Base-by-base conservation (phyloP, 1,140 invertebrate genomes). In the Leptinotarsa texana region DNA sequence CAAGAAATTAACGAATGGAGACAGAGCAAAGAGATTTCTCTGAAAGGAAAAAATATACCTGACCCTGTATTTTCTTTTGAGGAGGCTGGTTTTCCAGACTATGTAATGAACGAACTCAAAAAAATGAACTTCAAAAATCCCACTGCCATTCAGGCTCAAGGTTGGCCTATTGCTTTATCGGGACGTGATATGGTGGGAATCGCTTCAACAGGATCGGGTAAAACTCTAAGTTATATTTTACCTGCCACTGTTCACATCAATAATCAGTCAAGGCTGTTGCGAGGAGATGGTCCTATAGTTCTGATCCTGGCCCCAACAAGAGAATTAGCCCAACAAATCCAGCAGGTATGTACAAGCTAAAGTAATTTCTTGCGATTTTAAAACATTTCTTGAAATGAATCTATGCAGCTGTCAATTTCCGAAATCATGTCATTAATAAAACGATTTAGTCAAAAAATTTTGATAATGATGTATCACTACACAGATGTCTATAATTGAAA, bases 301-400 rank as follows among this genome's bases (percentile, higher is more conserved):
- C 85, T 99, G 47, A 94, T 99, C 4, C 85, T 99, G 62, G 96
- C 97, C 11, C 97, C 97, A 5, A 99, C 97, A 3, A 89, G 97
- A 83, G 97, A 99, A 86, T 87, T 99, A 69, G 97, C 97, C 3
- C 96, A 98, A 85, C 97, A 99, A 87, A 98, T 99, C 78, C 94
- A 98, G 85, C 94, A 97, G 88, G 96, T 98, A 42, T 42, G 33
- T 11, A 42, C 33, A 42, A 42, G 11, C 33, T 11, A 11, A 42
- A 42, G 8, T 42, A 42, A 42, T 42, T 42, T 42, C 8, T 42
- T 42, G 33, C 1, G 33, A 42, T 42, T 42, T 42, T 42, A 11
- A 42, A 8, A 11, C 11, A 42, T 42, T 11, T 42, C 33, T 42
- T 42, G 8, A 8, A 42, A 11, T 42, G 8, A 42, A 11, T 42